Conservation (phyloP, 2,113 vertebrate genomes). For the Ciconia stormi region DNA sequence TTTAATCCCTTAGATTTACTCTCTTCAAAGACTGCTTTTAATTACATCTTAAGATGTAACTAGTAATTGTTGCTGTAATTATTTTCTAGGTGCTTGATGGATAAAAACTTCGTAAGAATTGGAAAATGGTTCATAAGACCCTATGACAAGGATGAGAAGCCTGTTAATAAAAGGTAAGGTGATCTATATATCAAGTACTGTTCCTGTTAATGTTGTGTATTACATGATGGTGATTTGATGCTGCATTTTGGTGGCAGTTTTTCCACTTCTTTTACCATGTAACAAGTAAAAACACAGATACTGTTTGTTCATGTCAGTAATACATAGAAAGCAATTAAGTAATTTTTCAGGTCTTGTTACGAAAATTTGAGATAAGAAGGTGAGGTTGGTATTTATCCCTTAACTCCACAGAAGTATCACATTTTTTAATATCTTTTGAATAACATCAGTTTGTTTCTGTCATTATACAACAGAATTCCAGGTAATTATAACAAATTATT, state of each 20-base stretch:
- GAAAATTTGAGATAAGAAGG: neutral
- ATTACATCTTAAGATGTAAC: neutral
- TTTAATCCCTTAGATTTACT: neutral
- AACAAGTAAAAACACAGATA: neutral
- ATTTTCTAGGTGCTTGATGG: conserved; percentile 90
- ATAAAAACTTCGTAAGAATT: conserved; percentile 94
- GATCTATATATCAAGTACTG: neutral
- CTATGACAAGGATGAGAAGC: conserved; percentile 90
- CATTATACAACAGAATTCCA: neutral
- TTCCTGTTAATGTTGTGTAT: neutral
- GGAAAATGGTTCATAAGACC: conserved; percentile 98
- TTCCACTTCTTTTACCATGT: neutral
- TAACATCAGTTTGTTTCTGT: neutral
- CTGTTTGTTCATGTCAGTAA: neutral
- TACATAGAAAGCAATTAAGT: neutral
- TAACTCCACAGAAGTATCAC: neutral
- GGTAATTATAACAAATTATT: neutral
- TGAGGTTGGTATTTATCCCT: neutral
- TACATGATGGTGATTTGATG: neutral
- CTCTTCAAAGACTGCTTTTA: neutral
- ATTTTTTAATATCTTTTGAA: neutral
- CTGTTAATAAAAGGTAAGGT: conserved; percentile 89
- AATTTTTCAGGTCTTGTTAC: neutral
- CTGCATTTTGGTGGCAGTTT: neutral
- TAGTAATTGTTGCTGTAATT: conserved; percentile 35